phyloP scores from a whole-genome alignment of 2,113 vertebrate genomes.

The Ranitomeya variabilis region DNA sequence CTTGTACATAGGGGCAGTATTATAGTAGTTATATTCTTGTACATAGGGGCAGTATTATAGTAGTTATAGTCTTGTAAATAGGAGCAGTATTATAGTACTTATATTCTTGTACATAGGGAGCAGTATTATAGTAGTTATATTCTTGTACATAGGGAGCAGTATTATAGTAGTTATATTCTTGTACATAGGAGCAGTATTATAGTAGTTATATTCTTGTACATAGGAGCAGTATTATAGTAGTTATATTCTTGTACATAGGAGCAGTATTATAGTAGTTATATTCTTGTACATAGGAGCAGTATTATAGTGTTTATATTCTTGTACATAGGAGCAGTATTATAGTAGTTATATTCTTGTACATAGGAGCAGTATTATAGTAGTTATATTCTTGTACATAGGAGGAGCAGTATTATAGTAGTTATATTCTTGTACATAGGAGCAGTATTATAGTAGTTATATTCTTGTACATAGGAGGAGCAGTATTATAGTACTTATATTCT shows the following conservation, averaged over 20 bases:
- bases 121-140: not conserved
- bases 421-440: not conserved
- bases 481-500: slow-evolving; percentile 1
- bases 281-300: not conserved
- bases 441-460: slow-evolving; percentile 11
- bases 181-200: slow-evolving; percentile 13
- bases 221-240: not conserved
- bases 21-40: too few species aligned
- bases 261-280: slow-evolving; percentile 20
- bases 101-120: not conserved
- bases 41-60: too few species aligned
- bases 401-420: not conserved
- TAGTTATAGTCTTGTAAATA: too few species aligned
- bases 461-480: not conserved
- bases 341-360: not conserved
- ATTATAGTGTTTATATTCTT: slow-evolving; percentile 2
- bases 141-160: not conserved
- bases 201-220: slow-evolving; percentile 17
- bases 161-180: slow-evolving; percentile 22
- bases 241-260: not conserved
- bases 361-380: not conserved
- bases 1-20: too few species aligned
- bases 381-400: slow-evolving; percentile 14
- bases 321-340: not conserved
- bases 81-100: too few species aligned